Conservation (phyloP, 2,797 vertebrate genomes). For the Calcarius lapponicus region DNA sequence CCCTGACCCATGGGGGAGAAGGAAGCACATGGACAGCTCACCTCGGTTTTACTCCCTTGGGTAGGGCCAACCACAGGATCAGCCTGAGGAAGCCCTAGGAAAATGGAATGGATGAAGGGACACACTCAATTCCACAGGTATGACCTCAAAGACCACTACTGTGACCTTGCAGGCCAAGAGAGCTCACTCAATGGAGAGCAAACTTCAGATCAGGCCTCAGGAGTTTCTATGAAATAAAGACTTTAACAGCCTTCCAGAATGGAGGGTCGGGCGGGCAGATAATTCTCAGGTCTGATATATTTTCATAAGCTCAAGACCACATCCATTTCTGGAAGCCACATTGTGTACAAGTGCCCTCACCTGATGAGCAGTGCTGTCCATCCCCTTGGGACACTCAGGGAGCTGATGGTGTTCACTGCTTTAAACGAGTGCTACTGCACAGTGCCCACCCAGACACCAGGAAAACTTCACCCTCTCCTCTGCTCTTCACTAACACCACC, state of each 20-base stretch:
- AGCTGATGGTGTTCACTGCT: rapidly evolving
- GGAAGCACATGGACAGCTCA: rapidly evolving
- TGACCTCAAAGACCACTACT: background rate
- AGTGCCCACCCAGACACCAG: too few species aligned
- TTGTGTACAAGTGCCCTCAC: background rate
- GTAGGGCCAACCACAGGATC: background rate
- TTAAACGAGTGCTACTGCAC: too few species aligned
- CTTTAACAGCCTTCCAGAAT: background rate
- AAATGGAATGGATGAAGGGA: too few species aligned
- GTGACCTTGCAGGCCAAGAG: background rate
- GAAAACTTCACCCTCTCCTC: background rate
- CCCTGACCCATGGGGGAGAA: background rate
- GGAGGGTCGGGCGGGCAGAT: background rate
- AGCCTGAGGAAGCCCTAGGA: background rate
- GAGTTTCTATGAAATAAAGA: background rate
- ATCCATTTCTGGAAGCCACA: background rate
- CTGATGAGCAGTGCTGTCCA: rapidly evolving
- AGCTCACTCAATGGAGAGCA: background rate
- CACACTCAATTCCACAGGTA: background rate
- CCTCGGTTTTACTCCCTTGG: background rate
- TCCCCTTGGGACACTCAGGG: rapidly evolving
- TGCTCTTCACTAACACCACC: background rate
- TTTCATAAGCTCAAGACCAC: background rate
- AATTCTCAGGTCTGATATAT: background rate
- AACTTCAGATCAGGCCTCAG: background rate